Percentiles rank a stretch among this genome's conserved stretches.
These are phyloP conservation scores for Polypterus senegalus DNA, from an alignment of 2,113 vertebrate genomes.

Conservation along the genomic window DNA sequence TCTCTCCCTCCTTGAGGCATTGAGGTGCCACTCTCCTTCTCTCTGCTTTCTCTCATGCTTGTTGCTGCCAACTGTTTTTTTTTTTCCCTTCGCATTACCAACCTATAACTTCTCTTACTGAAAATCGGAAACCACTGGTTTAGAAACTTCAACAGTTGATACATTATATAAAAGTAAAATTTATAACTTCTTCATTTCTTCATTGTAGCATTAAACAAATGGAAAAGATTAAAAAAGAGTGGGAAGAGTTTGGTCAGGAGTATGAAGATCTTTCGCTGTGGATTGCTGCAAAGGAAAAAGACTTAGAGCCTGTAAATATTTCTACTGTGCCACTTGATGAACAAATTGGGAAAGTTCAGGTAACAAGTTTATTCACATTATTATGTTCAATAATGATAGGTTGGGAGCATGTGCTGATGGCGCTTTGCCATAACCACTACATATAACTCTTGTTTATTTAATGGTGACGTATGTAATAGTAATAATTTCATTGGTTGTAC, in stretches of 20 bases:
- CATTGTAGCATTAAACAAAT: constrained; percentile 78
- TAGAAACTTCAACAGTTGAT: no score
- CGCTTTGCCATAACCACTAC: constrained; percentile 17
- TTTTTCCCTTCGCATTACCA: constrained; percentile 6
- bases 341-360: constrained; percentile 72
- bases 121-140: not conserved
- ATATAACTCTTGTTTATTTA: constrained; percentile 23
- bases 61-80: not conserved
- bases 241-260: constrained; percentile 72
- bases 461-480: constrained; percentile 3
- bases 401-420: constrained; percentile 20
- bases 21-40: not conserved
- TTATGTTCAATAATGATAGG: not conserved
- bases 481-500: constrained; percentile 5
- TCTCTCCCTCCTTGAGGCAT: no score
- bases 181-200: constrained; percentile 31
- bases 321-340: constrained; percentile 57
- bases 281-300: constrained; percentile 74
- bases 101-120: not conserved
- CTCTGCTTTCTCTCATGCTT: not conserved
- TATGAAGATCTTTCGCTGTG: constrained; percentile 69
- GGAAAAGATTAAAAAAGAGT: constrained; percentile 71
- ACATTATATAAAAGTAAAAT: no score
- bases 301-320: constrained; percentile 54
- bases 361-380: constrained; percentile 24